Evolutionary conservation across 1,140 invertebrate genomes (phyloP), one percentile per base, ranked within the genome.

Genomic region (Eupeodes corollae): DNA sequence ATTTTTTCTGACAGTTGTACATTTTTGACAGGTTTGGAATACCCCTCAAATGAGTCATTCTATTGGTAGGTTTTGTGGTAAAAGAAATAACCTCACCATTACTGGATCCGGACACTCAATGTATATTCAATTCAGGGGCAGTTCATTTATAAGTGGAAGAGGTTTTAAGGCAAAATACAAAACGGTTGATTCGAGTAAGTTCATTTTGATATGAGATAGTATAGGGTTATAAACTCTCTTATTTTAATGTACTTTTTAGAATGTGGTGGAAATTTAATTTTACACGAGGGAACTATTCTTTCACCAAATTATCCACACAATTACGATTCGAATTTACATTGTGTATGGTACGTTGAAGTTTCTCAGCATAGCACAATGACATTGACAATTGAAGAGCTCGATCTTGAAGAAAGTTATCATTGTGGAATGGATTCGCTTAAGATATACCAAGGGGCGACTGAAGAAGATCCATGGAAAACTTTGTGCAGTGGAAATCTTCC

Each of bases 301-400:
- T 66, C 63, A 0, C 75, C 79, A 2, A 84, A 88, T 60, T 91
- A 88, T 68, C 88, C 88, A 0, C 58, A 74, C 13, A 78, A 79
- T 52, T 91, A 89, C 70, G 78, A 83, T 10, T 57, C 68, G 31
- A 73, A 78, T 56, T 69, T 77, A 39, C 75, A 83, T 47, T 91
- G 88, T 56, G 74, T 78, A 38, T 91, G 85, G 84, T 59, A 74
- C 1, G 78, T 94, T 38, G 69, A 70, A 46, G 80, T 88, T 3
- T 74, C 82, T n/a, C 51, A 59, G 38, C 72, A 80, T 67, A 83
- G 88, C 61, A 59, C 66, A 40, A 71, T 76, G 14, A 52, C 67
- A 39, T 61, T 78, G 6, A 68, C 65, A 6, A 55, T 77, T 32
- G 45, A 67, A 9, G 72, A 73, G 39, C 73, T 88, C 47, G 78